Percentiles rank a stretch among this genome's conserved stretches.
Conservation (phyloP, 1,140 invertebrate genomes). For the Belonocnema kinseyi region DNA sequence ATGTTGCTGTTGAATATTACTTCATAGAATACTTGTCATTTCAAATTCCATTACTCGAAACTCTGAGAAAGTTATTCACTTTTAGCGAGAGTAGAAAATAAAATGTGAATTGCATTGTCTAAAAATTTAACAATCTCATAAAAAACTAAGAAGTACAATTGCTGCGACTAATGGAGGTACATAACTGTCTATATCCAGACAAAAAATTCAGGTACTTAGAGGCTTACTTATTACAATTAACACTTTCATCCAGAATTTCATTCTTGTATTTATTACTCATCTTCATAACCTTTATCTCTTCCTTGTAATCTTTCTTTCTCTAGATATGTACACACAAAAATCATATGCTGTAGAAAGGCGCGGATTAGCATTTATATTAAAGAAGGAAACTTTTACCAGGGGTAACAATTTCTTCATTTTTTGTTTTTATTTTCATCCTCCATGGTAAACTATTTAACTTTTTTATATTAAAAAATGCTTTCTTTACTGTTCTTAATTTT, state of each 20-base stretch:
- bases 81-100: slow-evolving; percentile 16
- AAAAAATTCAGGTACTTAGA: background rate
- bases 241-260: background rate
- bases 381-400: background rate
- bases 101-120: slow-evolving; percentile 1
- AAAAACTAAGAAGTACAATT: background rate
- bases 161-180: background rate
- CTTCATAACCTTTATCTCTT: background rate
- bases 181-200: too few species aligned
- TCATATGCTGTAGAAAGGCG: background rate
- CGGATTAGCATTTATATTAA: slow-evolving; percentile 20
- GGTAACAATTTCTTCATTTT: background rate
- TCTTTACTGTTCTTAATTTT: too few species aligned
- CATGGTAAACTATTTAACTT: background rate
- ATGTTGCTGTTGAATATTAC: too few species aligned
- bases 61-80: slow-evolving; percentile 12
- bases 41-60: slow-evolving; percentile 11
- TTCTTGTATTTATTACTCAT: background rate
- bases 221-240: background rate
- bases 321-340: background rate
- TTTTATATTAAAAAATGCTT: too few species aligned
- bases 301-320: background rate
- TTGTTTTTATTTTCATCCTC: background rate
- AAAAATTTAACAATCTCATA: slow-evolving; percentile 13
- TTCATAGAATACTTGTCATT: slow-evolving; percentile 1